A percentile compares a stretch with the other conserved stretches of the same genome.
Conservation (phyloP, 2,113 vertebrate species). For the Pachycephala philippinensis region DNA sequence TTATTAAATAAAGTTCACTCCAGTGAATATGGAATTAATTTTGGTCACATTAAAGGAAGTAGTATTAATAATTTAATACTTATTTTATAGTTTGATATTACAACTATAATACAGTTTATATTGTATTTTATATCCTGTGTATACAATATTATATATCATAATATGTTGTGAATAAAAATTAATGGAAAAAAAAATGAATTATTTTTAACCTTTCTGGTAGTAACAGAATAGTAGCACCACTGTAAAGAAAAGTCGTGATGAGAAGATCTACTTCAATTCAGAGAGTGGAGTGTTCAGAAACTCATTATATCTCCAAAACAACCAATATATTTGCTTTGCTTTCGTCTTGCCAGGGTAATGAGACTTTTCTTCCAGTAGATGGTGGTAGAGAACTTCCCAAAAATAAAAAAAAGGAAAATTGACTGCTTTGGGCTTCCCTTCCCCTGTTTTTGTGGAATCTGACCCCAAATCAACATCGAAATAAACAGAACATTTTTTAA, state of each 20-base stretch:
- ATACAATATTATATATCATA: too few relatives aligned
- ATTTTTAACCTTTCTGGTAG: background rate
- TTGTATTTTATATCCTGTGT: background rate
- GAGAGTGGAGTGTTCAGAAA: background rate
- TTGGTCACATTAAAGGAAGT: background rate
- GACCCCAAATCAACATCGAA: background rate
- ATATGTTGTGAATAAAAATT: background rate
- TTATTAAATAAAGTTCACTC: too few relatives aligned
- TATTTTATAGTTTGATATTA: accelerated
- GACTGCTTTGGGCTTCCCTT: background rate
- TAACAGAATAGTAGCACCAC: accelerated
- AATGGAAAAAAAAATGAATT: background rate
- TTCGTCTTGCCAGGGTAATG: background rate
- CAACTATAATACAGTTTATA: too few relatives aligned
- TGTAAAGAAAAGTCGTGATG: background rate
- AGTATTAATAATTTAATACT: accelerated
- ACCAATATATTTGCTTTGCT: background rate
- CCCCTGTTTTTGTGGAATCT: background rate
- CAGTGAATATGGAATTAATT: background rate
- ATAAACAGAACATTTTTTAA: background rate
- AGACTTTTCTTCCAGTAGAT: background rate
- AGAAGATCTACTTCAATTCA: background rate
- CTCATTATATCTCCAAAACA: background rate
- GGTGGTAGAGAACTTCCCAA: slow-evolving; percentile 22
- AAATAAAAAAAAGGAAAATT: accelerated